These are phyloP conservation scores for Manis javanica DNA, from an alignment of 2,797 vertebrate genomes.

Conservation along the genomic window DNA sequence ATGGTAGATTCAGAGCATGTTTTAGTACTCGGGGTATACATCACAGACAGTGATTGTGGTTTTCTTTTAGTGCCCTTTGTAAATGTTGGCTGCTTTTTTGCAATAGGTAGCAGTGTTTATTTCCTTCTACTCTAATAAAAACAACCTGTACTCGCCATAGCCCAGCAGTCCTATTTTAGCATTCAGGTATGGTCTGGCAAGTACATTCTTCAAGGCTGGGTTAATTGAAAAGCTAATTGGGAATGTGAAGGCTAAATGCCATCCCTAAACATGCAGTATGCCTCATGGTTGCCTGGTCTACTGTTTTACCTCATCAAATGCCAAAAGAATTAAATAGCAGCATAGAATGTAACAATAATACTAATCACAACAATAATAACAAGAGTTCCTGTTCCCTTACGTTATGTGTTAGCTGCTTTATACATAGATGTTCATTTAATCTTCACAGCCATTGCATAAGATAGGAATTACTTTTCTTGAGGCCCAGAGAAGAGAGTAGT, in stretches of 20 bases:
- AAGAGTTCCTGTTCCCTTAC: background rate
- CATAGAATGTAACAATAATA: background rate
- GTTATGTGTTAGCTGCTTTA: background rate
- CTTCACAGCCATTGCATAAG: background rate
- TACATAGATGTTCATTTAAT: constrained; percentile 5
- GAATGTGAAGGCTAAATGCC: constrained; percentile 54
- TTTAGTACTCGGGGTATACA: background rate
- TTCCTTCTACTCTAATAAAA: background rate
- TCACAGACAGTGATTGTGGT: background rate
- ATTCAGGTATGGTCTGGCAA: constrained; percentile 45
- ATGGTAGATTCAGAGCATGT: constrained; percentile 29
- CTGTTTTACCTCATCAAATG: constrained; percentile 11
- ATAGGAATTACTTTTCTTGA: constrained; percentile 13
- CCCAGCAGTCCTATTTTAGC: constrained; percentile 33
- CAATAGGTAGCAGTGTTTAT: background rate
- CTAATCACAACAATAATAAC: background rate
- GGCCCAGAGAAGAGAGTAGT: background rate
- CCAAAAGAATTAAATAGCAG: background rate
- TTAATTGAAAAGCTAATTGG: constrained; percentile 69
- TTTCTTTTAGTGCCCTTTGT: constrained; percentile 39
- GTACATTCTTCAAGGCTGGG: constrained; percentile 62
- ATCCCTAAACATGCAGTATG: constrained; percentile 20
- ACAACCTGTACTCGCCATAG: background rate
- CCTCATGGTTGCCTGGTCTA: constrained; percentile 21
- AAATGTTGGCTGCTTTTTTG: background rate